Conservation (phyloP, 2,888 invertebrate species). For the Acanthacorydalis orientalis region DNA sequence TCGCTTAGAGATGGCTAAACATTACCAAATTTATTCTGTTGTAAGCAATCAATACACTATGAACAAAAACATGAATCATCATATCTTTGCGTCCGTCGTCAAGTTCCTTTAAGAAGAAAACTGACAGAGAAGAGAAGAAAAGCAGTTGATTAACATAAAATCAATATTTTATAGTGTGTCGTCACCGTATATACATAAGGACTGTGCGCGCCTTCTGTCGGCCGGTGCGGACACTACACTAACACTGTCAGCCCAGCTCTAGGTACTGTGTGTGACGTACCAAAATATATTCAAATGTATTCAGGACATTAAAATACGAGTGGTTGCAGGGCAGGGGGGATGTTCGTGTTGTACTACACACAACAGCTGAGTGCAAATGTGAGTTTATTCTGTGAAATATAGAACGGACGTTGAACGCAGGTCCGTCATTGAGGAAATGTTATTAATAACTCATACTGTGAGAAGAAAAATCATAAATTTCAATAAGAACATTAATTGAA, state of each 20-base stretch:
- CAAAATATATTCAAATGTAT: conserved; percentile 32
- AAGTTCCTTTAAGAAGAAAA: conserved; percentile 3
- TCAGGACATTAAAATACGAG: conserved; percentile 21
- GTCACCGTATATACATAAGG: neutral
- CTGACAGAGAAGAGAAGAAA: neutral
- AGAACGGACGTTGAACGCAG: too few species aligned
- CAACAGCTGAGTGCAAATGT: conserved; percentile 3
- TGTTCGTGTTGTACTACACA: too few species aligned
- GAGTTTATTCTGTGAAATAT: neutral
- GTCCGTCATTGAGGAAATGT: too few species aligned
- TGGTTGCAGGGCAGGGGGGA: neutral
- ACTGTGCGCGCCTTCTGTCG: too few species aligned
- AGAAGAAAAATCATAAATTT: too few species aligned
- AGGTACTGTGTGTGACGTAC: conserved; percentile 8
- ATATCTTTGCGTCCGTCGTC: neutral
- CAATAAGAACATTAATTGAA: too few species aligned
- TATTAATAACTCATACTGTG: too few species aligned
- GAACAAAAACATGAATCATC: neutral
- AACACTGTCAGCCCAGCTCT: neutral
- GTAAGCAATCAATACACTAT: too few species aligned
- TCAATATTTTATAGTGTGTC: conserved; percentile 4
- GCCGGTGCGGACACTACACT: neutral
- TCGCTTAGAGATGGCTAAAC: too few species aligned
- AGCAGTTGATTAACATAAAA: conserved; percentile 4
- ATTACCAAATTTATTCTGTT: too few species aligned